Conservation (phyloP, 2,888 invertebrate species). For the Proisotoma minuta region DNA sequence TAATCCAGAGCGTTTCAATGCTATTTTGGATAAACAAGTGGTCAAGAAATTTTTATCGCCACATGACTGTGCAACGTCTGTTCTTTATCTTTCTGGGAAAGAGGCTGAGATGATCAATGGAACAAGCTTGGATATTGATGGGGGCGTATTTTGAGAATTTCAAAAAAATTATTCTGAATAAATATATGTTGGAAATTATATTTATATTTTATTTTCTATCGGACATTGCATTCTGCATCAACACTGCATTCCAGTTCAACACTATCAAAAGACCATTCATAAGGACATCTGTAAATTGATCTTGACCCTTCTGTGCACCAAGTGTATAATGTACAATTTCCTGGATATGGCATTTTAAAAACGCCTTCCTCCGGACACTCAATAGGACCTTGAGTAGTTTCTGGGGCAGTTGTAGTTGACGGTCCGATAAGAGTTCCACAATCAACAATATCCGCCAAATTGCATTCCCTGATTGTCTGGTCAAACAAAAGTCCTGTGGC, state of each 20-base stretch:
- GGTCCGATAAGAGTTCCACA: background rate
- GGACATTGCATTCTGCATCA: too few relatives aligned
- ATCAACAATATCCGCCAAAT: background rate
- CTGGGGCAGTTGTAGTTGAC: background rate
- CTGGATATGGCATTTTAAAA: background rate
- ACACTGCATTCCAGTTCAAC: background rate
- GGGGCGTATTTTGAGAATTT: background rate
- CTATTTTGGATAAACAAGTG: constrained; percentile 7
- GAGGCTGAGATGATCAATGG: constrained; percentile 19
- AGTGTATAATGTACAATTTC: background rate
- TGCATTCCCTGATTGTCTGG: background rate
- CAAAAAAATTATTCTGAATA: background rate
- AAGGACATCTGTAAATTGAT: background rate
- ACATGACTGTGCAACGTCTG: constrained; percentile 7
- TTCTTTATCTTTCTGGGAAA: constrained; percentile 13
- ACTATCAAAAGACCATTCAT: background rate
- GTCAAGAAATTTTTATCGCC: constrained; percentile 15
- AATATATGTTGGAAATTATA: too few relatives aligned
- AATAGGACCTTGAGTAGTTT: too few relatives aligned
- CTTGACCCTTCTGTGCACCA: background rate
- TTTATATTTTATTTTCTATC: too few relatives aligned
- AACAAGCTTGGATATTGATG: constrained; percentile 11
- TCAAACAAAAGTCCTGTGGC: background rate
- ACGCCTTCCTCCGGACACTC: background rate
- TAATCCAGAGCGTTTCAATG: constrained; percentile 15